A percentile compares a stretch with the other conserved stretches of the same genome.
Conservation (phyloP, 2,888 invertebrate genomes). For the Falcaria lacertinaria region DNA sequence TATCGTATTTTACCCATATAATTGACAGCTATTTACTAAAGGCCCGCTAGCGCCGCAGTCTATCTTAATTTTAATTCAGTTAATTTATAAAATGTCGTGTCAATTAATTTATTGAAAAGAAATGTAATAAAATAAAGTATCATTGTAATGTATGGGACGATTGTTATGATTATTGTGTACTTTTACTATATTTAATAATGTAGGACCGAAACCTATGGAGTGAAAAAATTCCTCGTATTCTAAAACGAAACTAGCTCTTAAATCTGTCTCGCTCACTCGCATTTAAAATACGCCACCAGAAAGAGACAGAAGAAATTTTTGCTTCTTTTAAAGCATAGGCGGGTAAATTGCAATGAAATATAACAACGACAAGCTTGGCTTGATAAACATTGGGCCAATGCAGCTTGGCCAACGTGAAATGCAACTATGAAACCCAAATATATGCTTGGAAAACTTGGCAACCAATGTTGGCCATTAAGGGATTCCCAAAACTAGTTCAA, state of each 20-base stretch:
- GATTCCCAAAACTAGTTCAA: background rate
- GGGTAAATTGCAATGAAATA: background rate
- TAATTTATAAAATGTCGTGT: conserved; percentile 26
- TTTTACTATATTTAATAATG: conserved; percentile 1
- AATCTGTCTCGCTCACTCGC: background rate
- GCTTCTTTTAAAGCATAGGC: background rate
- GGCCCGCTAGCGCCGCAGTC: conserved; percentile 13
- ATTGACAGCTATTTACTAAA: background rate
- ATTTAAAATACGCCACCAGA: background rate
- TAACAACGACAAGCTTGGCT: too few species aligned
- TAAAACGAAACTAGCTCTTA: background rate
- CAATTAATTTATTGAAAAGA: conserved; percentile 40
- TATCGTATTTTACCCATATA: background rate
- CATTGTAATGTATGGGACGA: conserved; percentile 14
- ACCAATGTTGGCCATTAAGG: background rate
- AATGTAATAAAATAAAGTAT: conserved; percentile 9
- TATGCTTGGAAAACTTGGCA: background rate
- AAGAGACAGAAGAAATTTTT: background rate
- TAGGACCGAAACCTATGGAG: background rate
- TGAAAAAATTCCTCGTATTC: background rate
- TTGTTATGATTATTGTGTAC: conserved; percentile 8
- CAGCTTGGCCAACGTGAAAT: too few species aligned
- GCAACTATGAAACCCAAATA: too few species aligned
- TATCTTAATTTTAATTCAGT: conserved; percentile 5
- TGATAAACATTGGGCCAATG: conserved; percentile 13